A percentile compares a stretch with the other conserved stretches of the same genome.
Conservation (phyloP, 2,888 invertebrate species). For the Zeuzera pyrina region DNA sequence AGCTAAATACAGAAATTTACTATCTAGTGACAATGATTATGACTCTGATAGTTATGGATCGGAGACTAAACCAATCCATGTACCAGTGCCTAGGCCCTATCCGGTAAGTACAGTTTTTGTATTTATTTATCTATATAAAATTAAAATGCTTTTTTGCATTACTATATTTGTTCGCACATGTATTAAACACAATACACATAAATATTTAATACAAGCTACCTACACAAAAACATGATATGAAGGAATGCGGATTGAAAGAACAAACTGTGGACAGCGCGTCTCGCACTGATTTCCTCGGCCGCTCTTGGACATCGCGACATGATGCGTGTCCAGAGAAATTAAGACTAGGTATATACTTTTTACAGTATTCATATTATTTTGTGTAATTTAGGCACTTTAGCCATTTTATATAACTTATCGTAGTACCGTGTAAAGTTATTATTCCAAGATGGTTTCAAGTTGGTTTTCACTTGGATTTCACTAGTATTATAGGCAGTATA, state of each 20-base stretch:
- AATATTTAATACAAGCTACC: conserved; percentile 12
- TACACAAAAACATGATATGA: conserved; percentile 39
- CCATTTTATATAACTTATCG: too few relatives aligned
- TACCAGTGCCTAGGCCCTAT: conserved; percentile 57
- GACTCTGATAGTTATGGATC: conserved; percentile 52
- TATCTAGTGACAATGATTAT: conserved; percentile 17
- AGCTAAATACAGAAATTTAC: conserved; percentile 48
- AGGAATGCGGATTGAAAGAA: conserved; percentile 68
- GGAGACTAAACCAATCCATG: conserved; percentile 47
- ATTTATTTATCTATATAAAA: conserved; percentile 1
- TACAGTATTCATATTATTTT: too few relatives aligned
- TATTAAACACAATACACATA: conserved; percentile 1
- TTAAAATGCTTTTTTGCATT: conserved; percentile 9
- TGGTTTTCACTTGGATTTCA: too few relatives aligned
- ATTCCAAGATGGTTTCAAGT: too few relatives aligned
- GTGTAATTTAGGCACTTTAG: too few relatives aligned
- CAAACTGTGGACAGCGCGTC: conserved; percentile 50
- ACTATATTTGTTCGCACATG: conserved; percentile 16
- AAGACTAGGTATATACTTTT: conserved; percentile 19
- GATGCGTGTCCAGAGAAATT: conserved; percentile 58
- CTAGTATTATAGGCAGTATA: too few relatives aligned
- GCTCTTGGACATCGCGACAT: conserved; percentile 47
- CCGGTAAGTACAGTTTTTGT: conserved; percentile 39
- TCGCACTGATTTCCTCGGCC: conserved; percentile 63
- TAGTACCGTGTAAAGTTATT: too few relatives aligned